phyloP scores from a whole-genome alignment of 2,113 vertebrate genomes.

The Brachyhypopomus gauderio region DNA sequence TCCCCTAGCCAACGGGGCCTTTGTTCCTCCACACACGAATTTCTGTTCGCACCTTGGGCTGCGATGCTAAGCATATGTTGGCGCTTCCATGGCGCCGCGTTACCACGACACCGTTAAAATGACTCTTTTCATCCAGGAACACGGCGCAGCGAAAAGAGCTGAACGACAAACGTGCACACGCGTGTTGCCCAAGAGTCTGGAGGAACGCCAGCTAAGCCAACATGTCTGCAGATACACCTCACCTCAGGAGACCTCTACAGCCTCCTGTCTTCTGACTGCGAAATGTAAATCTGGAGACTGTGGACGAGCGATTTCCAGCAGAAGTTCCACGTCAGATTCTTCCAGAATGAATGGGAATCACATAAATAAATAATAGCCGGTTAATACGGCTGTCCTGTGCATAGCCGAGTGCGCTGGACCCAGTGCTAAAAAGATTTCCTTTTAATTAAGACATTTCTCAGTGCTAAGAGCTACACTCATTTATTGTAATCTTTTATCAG shows the following conservation, averaged over 20 bases:
- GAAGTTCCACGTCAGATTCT: conserved; percentile 18
- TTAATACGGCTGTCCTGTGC: neutral
- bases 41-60: conserved; percentile 17
- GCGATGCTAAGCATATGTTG: conserved; percentile 1
- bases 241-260: neutral
- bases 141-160: neutral
- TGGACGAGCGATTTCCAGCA: neutral
- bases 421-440: conserved; percentile 3
- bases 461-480: neutral
- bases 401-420: neutral
- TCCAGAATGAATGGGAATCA: neutral
- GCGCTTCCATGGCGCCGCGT: neutral
- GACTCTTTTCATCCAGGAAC: neutral
- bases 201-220: neutral
- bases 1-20: conserved; percentile 2
- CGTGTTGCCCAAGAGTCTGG: neutral
- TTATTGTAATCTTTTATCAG: neutral
- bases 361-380: conserved; percentile 36
- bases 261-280: neutral
- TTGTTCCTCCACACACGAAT: conserved; percentile 26
- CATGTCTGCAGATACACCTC: neutral
- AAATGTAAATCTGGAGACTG: neutral
- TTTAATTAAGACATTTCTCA: conserved; percentile 10
- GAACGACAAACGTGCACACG: neutral
- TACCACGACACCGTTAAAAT: conserved; percentile 1